Percentiles rank a stretch among this genome's conserved stretches.
Evolutionary conservation across 2,113 vertebrate species (phyloP).

Genomic region (Peromyscus leucopus): DNA sequence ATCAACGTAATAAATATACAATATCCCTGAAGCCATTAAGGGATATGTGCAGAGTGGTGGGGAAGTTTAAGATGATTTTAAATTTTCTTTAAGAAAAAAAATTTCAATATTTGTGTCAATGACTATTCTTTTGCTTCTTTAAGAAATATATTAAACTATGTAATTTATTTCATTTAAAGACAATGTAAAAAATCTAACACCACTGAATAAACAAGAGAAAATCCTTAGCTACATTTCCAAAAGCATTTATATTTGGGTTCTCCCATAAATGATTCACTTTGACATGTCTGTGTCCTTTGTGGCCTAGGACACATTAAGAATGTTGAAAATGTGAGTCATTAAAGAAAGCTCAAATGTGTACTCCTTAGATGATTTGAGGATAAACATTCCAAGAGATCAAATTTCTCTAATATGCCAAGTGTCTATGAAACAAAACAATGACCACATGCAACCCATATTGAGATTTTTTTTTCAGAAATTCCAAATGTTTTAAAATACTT

Average conservation of each 20-base stretch:
- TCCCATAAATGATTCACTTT: slow-evolving; percentile 1
- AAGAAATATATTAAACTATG: not conserved
- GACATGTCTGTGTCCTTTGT: slow-evolving; percentile 27
- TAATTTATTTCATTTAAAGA: not conserved
- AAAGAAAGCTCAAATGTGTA: slow-evolving; percentile 54
- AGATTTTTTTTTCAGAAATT: not conserved
- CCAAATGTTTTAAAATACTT: slow-evolving; percentile 15
- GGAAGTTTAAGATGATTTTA: not conserved
- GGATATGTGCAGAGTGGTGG: not conserved
- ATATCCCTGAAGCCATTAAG: not conserved
- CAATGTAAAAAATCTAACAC: slow-evolving; percentile 70
- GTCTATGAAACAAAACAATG: slow-evolving; percentile 24
- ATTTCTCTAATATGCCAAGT: slow-evolving; percentile 59
- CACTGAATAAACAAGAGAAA: not conserved
- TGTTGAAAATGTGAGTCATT: slow-evolving; percentile 60
- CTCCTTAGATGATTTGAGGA: slow-evolving; percentile 61
- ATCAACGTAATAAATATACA: not conserved
- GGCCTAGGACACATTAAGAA: slow-evolving; percentile 33
- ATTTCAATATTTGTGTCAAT: not conserved
- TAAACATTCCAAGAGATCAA: slow-evolving; percentile 61
- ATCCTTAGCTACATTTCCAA: not conserved
- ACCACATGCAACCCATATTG: not conserved
- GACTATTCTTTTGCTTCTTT: not conserved
- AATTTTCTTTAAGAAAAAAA: not conserved
- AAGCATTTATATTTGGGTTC: not conserved